These are phyloP conservation scores for Latheticus oryzae DNA, from an alignment of 2,888 invertebrate genomes.

Conservation along the genomic window DNA sequence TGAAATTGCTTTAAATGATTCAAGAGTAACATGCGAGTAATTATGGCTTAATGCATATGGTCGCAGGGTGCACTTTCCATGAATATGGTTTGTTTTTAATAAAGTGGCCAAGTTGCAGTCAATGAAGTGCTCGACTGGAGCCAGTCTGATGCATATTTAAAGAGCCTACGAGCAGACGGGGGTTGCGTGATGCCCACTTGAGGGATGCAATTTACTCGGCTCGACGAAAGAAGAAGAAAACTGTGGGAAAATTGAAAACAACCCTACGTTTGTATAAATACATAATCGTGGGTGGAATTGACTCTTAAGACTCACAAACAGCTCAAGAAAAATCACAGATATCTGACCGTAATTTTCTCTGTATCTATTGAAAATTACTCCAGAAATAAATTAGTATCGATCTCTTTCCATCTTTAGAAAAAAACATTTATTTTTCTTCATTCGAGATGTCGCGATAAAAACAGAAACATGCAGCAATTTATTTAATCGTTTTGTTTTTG, in stretches of 20 bases:
- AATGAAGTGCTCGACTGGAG: constrained; percentile 38
- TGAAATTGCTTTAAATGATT: too few relatives aligned
- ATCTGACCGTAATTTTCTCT: too few relatives aligned
- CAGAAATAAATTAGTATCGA: background rate
- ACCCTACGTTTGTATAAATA: constrained; percentile 52
- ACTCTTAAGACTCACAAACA: constrained; percentile 19
- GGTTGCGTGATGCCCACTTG: constrained; percentile 50
- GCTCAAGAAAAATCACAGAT: constrained; percentile 9
- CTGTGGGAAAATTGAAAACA: constrained; percentile 56
- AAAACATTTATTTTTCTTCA: background rate
- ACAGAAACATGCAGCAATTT: constrained; percentile 25
- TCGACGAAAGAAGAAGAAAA: constrained; percentile 49
- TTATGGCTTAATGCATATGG: constrained; percentile 17
- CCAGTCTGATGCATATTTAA: constrained; percentile 41
- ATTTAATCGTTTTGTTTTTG: constrained; percentile 7
- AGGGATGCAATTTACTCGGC: constrained; percentile 52
- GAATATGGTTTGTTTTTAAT: constrained; percentile 37
- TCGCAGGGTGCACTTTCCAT: constrained; percentile 20
- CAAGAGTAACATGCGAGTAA: constrained; percentile 12
- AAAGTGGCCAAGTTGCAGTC: constrained; percentile 36
- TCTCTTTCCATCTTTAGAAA: too few relatives aligned
- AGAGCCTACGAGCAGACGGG: constrained; percentile 34
- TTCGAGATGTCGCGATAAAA: constrained; percentile 33
- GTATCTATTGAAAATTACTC: too few relatives aligned
- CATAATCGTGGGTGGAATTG: constrained; percentile 44